These are phyloP conservation scores for Characodon lateralis DNA, from an alignment of 2,797 vertebrate species.

Conservation along the genomic window DNA sequence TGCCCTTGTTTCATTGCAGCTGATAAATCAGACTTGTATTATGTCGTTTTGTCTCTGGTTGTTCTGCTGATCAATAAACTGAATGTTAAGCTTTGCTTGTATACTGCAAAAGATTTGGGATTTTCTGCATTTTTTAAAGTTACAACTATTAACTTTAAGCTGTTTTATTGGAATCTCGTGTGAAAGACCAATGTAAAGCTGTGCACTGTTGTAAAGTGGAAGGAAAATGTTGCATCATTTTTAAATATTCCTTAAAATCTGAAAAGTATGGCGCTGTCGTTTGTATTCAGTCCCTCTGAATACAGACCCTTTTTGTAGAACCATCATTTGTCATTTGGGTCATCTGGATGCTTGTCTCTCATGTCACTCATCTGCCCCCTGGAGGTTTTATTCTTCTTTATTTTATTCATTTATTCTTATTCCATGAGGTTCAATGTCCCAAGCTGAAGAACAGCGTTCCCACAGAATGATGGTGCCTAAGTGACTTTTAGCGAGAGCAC, in stretches of 20 bases:
- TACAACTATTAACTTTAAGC: background rate
- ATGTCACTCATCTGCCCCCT: no score
- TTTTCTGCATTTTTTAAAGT: background rate
- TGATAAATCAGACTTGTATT: background rate
- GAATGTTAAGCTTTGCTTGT: conserved; percentile 25
- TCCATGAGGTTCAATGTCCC: no score
- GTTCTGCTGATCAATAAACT: conserved; percentile 9
- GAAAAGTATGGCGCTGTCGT: background rate
- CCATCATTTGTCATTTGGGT: background rate
- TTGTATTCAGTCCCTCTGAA: no score
- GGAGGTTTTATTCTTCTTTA: no score
- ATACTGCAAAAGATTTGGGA: background rate
- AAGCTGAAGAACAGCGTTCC: no score
- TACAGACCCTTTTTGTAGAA: background rate
- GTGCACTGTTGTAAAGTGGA: background rate
- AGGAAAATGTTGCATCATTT: background rate
- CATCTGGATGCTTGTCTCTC: no score
- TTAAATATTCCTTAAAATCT: background rate
- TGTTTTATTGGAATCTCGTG: background rate
- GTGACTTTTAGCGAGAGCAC: no score
- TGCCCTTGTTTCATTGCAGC: background rate
- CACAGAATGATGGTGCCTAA: no score
- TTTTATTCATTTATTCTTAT: no score
- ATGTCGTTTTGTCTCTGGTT: background rate
- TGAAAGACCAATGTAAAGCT: background rate